phyloP scores from a whole-genome alignment of 1,140 invertebrate species.

The Spodoptera frugiperda region DNA sequence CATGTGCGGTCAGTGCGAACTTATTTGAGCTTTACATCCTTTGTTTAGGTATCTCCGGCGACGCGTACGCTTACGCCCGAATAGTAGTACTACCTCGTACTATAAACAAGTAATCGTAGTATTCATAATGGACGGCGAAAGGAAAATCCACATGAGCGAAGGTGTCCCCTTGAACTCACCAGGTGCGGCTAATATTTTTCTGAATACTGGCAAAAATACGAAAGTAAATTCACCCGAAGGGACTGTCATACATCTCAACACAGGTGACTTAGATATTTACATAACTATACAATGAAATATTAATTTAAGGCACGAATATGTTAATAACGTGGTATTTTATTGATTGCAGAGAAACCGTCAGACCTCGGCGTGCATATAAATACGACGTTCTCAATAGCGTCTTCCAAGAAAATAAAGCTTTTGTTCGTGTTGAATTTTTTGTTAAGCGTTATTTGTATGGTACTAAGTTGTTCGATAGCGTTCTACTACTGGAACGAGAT shows the following conservation, averaged over 20 bases:
- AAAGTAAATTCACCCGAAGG: conserved; percentile 74
- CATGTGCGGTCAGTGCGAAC: conserved; percentile 70
- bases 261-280: conserved; percentile 71
- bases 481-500: conserved; percentile 82
- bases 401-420: conserved; percentile 83
- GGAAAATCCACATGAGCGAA: conserved; percentile 77
- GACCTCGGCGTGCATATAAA: conserved; percentile 82
- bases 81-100: conserved; percentile 66
- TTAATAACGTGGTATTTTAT: conserved; percentile 55
- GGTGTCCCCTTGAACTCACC: conserved; percentile 77
- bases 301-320: conserved; percentile 5
- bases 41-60: conserved; percentile 76
- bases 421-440: conserved; percentile 80
- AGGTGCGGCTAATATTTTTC: conserved; percentile 80
- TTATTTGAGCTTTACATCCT: conserved; percentile 79
- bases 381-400: conserved; percentile 81
- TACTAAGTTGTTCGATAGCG: conserved; percentile 74
- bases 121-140: conserved; percentile 76
- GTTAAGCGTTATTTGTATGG: conserved; percentile 76
- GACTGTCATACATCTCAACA: conserved; percentile 81
- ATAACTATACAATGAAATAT: conserved; percentile 32
- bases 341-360: conserved; percentile 76
- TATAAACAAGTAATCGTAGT: conserved; percentile 60
- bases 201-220: conserved; percentile 78
- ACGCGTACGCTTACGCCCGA: conserved; percentile 74